Conservation (phyloP, 92 coral and sea anemone species). For the Palythoa grandiflora region DNA sequence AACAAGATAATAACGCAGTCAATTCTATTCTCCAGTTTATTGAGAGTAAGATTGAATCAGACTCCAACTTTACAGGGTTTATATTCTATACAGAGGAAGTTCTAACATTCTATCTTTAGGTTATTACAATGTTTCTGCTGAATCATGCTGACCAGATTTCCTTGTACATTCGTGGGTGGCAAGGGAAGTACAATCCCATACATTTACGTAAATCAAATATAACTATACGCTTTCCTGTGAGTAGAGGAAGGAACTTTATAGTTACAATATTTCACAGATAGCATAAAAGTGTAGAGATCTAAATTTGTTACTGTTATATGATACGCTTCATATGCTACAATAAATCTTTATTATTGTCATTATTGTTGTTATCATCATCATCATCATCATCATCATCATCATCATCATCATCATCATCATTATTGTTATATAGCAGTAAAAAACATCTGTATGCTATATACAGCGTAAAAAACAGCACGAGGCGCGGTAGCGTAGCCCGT, state of each 20-base stretch:
- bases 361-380: too few relatives aligned
- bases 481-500: too few relatives aligned
- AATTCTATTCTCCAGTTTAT: too few relatives aligned
- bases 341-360: too few relatives aligned
- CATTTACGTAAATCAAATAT: background rate
- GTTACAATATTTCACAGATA: background rate
- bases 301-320: background rate
- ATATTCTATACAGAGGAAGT: constrained; percentile 2
- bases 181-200: background rate
- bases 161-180: background rate
- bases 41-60: background rate
- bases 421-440: too few relatives aligned
- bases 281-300: background rate
- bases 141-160: background rate
- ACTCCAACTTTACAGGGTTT: background rate
- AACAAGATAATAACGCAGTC: background rate
- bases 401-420: too few relatives aligned
- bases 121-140: constrained; percentile 7
- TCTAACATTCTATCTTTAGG: background rate
- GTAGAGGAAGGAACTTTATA: background rate
- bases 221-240: background rate
- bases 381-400: too few relatives aligned
- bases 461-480: too few relatives aligned
- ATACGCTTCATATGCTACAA: constrained; percentile 11
- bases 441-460: too few relatives aligned